phyloP scores from a whole-genome alignment of 2,797 vertebrate species.

The Melopsittacus undulatus region DNA sequence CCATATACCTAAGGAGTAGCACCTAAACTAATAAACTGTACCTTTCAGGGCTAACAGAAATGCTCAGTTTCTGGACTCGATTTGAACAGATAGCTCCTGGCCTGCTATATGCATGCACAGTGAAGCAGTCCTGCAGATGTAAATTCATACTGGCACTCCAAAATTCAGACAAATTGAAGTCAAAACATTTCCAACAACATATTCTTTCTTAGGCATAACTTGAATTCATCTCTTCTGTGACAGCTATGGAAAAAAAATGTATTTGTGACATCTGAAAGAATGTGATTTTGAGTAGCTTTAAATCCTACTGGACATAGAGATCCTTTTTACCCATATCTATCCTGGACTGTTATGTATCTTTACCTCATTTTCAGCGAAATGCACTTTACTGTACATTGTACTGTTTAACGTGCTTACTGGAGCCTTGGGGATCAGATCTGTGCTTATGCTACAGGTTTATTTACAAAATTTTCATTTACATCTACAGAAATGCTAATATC shows the following conservation, averaged over 20 bases:
- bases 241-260: background rate
- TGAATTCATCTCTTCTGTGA: background rate
- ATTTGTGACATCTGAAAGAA: background rate
- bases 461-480: background rate
- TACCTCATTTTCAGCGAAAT: background rate
- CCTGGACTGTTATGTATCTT: background rate
- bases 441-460: background rate
- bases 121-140: background rate
- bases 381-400: background rate
- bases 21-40: background rate
- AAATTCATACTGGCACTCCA: background rate
- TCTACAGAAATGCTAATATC: background rate
- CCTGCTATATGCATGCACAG: background rate
- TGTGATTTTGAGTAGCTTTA: background rate
- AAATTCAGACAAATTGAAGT: background rate
- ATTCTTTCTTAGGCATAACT: background rate
- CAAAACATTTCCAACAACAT: background rate
- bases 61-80: background rate
- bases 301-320: background rate
- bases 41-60: background rate
- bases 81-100: background rate
- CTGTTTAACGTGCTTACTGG: background rate
- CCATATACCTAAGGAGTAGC: background rate
- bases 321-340: background rate
- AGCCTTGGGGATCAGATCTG: background rate